phyloP scores from a whole-genome alignment of 2,888 invertebrate genomes.

The Synergus gifuensis region DNA sequence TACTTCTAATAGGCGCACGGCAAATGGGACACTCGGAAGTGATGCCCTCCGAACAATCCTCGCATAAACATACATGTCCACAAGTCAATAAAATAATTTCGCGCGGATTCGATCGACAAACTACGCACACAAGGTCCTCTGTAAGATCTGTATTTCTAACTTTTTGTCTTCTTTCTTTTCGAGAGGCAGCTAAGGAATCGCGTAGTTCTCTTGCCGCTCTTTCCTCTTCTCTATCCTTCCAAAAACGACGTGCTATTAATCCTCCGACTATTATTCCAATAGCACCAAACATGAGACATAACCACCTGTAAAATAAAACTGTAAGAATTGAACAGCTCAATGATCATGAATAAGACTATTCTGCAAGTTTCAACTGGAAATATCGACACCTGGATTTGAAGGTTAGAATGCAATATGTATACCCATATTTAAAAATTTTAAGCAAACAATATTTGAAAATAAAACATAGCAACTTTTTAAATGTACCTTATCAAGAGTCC shows the following conservation, averaged over 20 bases:
- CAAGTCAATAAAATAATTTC: constrained; percentile 93
- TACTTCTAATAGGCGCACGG: constrained; percentile 83
- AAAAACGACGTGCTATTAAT: constrained; percentile 78
- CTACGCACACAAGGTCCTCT: constrained; percentile 87
- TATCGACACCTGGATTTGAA: no score
- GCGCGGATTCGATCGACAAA: constrained; percentile 91
- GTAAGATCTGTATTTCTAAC: constrained; percentile 82
- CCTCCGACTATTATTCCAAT: constrained; percentile 80
- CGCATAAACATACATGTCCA: constrained; percentile 94
- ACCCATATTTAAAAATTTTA: no score
- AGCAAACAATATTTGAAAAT: no score
- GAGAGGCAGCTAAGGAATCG: constrained; percentile 81
- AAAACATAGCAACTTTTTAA: no score
- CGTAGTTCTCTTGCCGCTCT: constrained; percentile 79
- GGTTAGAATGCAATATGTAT: no score
- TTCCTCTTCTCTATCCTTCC: constrained; percentile 80
- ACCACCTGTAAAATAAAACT: constrained; percentile 72
- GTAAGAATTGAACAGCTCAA: neutral
- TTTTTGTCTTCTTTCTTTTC: constrained; percentile 83
- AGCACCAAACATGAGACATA: constrained; percentile 80
- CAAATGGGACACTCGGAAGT: constrained; percentile 89
- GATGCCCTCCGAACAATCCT: constrained; percentile 88
- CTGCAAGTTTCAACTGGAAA: neutral
- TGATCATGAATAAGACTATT: neutral
- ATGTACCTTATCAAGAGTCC: no score